Evolutionary conservation across 2,888 invertebrate genomes (phyloP).

Genomic region (Hipparchia semele): DNA sequence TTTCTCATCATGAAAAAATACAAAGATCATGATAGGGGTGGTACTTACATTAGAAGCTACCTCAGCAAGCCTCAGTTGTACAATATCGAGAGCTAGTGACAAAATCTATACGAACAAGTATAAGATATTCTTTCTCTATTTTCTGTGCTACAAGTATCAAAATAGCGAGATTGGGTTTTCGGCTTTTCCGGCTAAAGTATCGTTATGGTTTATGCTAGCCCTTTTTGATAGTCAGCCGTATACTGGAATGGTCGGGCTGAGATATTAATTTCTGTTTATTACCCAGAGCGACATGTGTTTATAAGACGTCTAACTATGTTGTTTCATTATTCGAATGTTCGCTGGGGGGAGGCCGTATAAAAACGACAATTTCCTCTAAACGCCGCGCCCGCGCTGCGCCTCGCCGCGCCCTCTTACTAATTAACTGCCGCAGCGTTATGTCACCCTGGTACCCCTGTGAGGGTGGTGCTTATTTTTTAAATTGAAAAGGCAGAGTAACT

Average conservation of each 20-base stretch:
- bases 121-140: conserved; percentile 22
- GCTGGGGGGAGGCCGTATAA: conserved; percentile 75
- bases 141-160: conserved; percentile 12
- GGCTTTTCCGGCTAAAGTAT: conserved; percentile 24
- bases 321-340: conserved; percentile 75
- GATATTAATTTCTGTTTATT: conserved; percentile 71
- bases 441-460: conserved; percentile 78
- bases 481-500: conserved; percentile 40
- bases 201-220: conserved; percentile 40
- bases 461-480: conserved; percentile 67
- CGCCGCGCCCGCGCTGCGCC: conserved; percentile 80
- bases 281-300: conserved; percentile 71
- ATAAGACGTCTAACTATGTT: conserved; percentile 77
- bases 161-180: conserved; percentile 16
- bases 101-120: conserved; percentile 21
- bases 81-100: background rate
- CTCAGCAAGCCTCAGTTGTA: conserved; percentile 28
- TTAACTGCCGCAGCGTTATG: conserved; percentile 81
- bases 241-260: conserved; percentile 38
- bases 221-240: conserved; percentile 43
- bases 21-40: conserved; percentile 28
- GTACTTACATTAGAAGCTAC: conserved; percentile 40
- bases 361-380: conserved; percentile 82
- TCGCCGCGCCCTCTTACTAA: conserved; percentile 78
- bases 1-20: conserved; percentile 24